Percentiles rank a stretch among this genome's conserved stretches.
phyloP scores from a whole-genome alignment of 2,113 vertebrate genomes.

The Tamias sibiricus region DNA sequence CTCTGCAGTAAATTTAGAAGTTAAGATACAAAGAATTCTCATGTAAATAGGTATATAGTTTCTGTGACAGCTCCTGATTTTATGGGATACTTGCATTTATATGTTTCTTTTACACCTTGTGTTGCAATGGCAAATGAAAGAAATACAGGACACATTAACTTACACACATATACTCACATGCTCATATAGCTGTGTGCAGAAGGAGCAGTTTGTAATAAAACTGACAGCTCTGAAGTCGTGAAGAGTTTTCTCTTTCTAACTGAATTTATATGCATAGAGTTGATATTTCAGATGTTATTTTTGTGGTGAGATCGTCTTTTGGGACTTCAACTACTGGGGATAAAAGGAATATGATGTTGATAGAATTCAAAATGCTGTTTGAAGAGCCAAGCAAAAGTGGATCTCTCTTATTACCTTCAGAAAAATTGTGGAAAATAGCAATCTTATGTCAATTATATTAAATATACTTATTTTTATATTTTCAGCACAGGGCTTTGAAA shows the following conservation, averaged over 20 bases:
- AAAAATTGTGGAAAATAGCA: conserved; percentile 76
- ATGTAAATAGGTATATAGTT: not conserved
- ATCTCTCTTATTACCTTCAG: conserved; percentile 75
- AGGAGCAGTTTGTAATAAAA: conserved; percentile 73
- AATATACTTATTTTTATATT: conserved; percentile 78
- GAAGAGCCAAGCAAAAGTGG: conserved; percentile 70
- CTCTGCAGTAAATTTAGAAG: not conserved
- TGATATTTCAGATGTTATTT: conserved; percentile 79
- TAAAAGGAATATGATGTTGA: conserved; percentile 71
- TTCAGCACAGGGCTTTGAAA: conserved; percentile 65
- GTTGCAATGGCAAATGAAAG: conserved; percentile 53
- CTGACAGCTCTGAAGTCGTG: conserved; percentile 60
- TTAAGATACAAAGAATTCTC: not conserved
- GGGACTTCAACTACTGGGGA: conserved; percentile 70
- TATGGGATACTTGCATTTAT: not conserved
- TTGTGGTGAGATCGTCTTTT: conserved; percentile 69
- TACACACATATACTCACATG: conserved; percentile 39
- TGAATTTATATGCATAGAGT: conserved; percentile 80
- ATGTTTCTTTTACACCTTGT: conserved; percentile 19
- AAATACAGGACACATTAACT: conserved; percentile 38
- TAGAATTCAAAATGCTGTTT: conserved; percentile 78
- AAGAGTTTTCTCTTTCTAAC: conserved; percentile 61
- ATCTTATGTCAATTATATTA: conserved; percentile 77
- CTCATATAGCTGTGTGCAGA: conserved; percentile 4
- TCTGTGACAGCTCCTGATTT: not conserved